Conservation (phyloP, 2,888 invertebrate species). For the Drosophila lutescens region DNA sequence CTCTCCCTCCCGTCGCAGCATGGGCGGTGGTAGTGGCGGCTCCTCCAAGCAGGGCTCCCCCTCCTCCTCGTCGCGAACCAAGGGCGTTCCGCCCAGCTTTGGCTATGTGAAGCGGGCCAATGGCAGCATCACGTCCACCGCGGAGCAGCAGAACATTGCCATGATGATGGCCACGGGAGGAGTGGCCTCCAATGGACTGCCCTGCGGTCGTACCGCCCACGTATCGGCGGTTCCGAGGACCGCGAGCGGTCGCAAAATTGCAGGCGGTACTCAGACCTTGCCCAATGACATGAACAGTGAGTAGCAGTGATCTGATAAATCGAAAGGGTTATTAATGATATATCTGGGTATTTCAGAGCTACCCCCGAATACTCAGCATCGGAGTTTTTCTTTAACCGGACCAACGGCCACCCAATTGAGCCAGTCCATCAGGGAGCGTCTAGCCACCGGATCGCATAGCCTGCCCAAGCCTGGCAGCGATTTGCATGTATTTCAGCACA, state of each 20-base stretch:
- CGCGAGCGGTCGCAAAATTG: conserved; percentile 93
- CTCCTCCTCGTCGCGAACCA: conserved; percentile 85
- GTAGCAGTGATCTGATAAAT: conserved; percentile 61
- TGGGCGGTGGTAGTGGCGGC: conserved; percentile 67
- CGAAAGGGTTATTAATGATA: not conserved
- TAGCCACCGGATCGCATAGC: conserved; percentile 94
- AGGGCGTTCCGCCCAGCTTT: conserved; percentile 92
- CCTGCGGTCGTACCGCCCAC: conserved; percentile 89
- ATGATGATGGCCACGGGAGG: conserved; percentile 76
- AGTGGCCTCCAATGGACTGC: conserved; percentile 56
- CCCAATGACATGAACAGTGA: conserved; percentile 89
- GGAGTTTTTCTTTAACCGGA: conserved; percentile 93
- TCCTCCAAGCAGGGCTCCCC: conserved; percentile 81
- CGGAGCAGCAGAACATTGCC: conserved; percentile 83
- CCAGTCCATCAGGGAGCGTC: conserved; percentile 92
- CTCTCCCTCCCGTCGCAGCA: conserved; percentile 82
- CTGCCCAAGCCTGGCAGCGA: conserved; percentile 90
- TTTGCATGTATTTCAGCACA: conserved; percentile 88
- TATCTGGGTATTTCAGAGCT: conserved; percentile 84
- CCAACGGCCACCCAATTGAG: conserved; percentile 94
- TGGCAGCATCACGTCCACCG: conserved; percentile 85
- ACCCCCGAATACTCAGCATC: conserved; percentile 89
- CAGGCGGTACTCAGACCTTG: conserved; percentile 95
- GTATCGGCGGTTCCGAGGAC: conserved; percentile 92
- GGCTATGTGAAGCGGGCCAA: conserved; percentile 93